phyloP scores from a whole-genome alignment of 2,113 vertebrate genomes.

The Asarcornis scutulata region DNA sequence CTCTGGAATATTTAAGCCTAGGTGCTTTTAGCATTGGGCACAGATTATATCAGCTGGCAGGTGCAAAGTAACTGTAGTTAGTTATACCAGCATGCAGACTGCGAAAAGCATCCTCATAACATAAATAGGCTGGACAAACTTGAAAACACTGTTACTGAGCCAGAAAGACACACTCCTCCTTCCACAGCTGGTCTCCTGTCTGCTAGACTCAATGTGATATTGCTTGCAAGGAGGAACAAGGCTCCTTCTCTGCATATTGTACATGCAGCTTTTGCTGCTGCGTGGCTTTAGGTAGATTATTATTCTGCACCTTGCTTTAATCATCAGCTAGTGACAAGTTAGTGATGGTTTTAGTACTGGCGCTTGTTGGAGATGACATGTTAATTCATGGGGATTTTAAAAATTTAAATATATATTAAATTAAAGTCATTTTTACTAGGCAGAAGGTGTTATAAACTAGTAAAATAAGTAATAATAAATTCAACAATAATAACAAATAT shows the following conservation, averaged over 20 bases:
- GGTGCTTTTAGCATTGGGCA: not conserved
- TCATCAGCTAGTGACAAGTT: not conserved
- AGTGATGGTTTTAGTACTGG: not conserved
- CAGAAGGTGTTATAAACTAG: not conserved
- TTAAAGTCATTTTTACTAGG: not conserved
- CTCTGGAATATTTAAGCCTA: not conserved
- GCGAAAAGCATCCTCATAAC: not conserved
- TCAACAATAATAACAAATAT: not conserved
- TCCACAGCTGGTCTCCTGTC: not conserved
- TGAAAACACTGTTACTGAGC: not conserved
- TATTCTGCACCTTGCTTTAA: not conserved
- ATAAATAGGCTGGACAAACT: not conserved
- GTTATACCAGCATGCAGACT: not conserved
- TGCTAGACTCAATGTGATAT: not conserved
- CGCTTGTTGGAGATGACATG: not conserved
- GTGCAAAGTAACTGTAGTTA: not conserved
- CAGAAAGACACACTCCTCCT: not conserved
- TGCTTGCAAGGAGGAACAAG: fast-evolving
- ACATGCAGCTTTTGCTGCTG: not conserved
- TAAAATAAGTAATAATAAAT: not conserved
- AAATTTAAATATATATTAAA: not conserved
- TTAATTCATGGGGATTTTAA: not conserved
- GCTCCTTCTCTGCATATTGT: not conserved
- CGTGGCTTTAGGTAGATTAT: not conserved
- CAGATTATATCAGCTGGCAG: not conserved